These are phyloP conservation scores for Neofelis nebulosa DNA, from an alignment of 2,113 vertebrate genomes.

Conservation along the genomic window DNA sequence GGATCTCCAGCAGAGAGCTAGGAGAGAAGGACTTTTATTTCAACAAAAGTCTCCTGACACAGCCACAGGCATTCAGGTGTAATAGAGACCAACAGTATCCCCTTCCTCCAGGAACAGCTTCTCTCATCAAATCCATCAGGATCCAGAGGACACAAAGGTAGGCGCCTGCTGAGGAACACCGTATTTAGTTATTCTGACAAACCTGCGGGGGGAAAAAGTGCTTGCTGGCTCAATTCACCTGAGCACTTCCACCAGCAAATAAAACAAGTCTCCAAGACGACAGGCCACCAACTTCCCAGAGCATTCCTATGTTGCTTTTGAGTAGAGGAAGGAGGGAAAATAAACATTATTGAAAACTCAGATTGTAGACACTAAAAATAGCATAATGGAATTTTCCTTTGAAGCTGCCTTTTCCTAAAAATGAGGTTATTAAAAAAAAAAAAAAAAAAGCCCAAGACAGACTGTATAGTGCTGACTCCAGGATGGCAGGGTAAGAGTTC, in stretches of 20 bases:
- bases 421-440: slow-evolving; percentile 46
- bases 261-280: slow-evolving; percentile 37
- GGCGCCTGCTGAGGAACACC: background rate
- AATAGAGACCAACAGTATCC: background rate
- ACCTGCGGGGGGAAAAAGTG: background rate
- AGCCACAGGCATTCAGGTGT: background rate
- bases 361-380: slow-evolving; percentile 84
- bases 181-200: slow-evolving; percentile 20
- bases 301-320: slow-evolving; percentile 50
- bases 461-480: background rate
- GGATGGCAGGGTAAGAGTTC: background rate
- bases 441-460: background rate
- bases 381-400: slow-evolving; percentile 83
- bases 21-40: background rate
- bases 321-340: slow-evolving; percentile 68
- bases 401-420: slow-evolving; percentile 73
- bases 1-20: background rate
- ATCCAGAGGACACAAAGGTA: background rate
- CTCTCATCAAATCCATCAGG: background rate
- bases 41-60: slow-evolving; percentile 20
- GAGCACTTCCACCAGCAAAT: slow-evolving; percentile 33
- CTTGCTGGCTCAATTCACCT: slow-evolving; percentile 44
- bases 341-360: slow-evolving; percentile 76
- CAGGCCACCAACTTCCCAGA: background rate
- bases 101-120: background rate